phyloP scores from a whole-genome alignment of 2,888 invertebrate genomes.

The Spodoptera littoralis region DNA sequence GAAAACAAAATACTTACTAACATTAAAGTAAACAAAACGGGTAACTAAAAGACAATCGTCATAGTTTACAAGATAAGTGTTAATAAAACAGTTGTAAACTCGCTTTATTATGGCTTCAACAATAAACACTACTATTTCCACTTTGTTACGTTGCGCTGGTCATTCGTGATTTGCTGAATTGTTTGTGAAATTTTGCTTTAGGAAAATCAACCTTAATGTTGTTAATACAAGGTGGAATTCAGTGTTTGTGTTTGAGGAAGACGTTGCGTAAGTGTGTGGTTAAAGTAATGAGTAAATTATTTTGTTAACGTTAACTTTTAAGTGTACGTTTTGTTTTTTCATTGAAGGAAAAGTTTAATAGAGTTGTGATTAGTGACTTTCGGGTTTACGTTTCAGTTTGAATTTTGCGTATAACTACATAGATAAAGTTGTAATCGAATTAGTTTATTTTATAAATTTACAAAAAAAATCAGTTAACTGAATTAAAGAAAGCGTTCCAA shows the following conservation, averaged over 20 bases:
- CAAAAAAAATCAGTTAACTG: too few species aligned
- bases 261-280: conserved; percentile 51
- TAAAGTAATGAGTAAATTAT: conserved; percentile 61
- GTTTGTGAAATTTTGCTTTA: conserved; percentile 23
- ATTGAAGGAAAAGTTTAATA: not conserved
- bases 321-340: conserved; percentile 35
- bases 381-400: too few species aligned
- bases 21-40: conserved; percentile 43
- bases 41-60: conserved; percentile 55
- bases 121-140: conserved; percentile 70
- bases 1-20: conserved; percentile 20
- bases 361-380: too few species aligned
- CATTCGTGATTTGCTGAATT: conserved; percentile 60
- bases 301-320: conserved; percentile 51
- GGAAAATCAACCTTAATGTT: conserved; percentile 30
- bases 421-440: too few species aligned
- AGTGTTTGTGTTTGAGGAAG: not conserved
- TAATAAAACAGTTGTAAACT: conserved; percentile 72
- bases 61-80: conserved; percentile 65
- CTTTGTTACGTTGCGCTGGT: conserved; percentile 61
- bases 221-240: conserved; percentile 10
- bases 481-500: too few species aligned
- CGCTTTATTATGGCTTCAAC: conserved; percentile 67
- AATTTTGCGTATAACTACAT: too few species aligned
- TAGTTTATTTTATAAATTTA: too few species aligned